Evolutionary conservation across 2,113 vertebrate species (phyloP), one percentile per base, ranked within the genome.

Genomic region (Serinus canaria): DNA sequence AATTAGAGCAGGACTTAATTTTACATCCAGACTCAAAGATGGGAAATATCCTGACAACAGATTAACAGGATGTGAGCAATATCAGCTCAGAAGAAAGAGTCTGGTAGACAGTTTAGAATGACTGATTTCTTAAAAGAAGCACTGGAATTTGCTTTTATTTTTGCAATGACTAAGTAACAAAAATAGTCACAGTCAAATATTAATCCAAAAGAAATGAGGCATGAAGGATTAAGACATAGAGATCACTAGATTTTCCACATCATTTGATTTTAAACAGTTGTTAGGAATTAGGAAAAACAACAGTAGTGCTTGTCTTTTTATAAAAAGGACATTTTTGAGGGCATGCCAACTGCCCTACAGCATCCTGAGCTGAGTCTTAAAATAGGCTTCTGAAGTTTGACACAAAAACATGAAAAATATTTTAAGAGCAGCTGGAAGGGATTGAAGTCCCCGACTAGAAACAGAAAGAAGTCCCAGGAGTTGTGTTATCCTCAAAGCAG

Each of bases 161-260:
- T 88, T 93, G 44, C 25, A 56, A 47, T 67, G 88, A 84, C 53
- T 63, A 59, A 92, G 72, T 21, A 49, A 76, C n/a, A 77, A 90
- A 88, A 91, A 88, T 44, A 94, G 76, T 52, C 66, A 28, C 17
- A 70, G 83, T 18, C 62, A 58, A 87, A 84, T 10, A 53, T 68
- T 73, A 92, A 93, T 93, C 44, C 47, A 52, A 67, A 80, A 84
- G 6, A 95, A 94, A 95, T 30, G 53, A 79, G 24, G n/a, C 88
- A 87, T 46, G 86, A 81, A 93, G 35, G 69, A 93, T 92, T 86
- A 92, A 95, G 83, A 60, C 39, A 52, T 2, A 50, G 23, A 78
- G 31, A 87, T 64, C 21, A 31, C 37, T 88, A 88, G 72, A 88
- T 83, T 93, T 90, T 86, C 82, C 60, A 77, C 2, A 5, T 70